These are phyloP conservation scores for Triplophysa rosa DNA, from an alignment of 2,113 vertebrate species.

Conservation along the genomic window DNA sequence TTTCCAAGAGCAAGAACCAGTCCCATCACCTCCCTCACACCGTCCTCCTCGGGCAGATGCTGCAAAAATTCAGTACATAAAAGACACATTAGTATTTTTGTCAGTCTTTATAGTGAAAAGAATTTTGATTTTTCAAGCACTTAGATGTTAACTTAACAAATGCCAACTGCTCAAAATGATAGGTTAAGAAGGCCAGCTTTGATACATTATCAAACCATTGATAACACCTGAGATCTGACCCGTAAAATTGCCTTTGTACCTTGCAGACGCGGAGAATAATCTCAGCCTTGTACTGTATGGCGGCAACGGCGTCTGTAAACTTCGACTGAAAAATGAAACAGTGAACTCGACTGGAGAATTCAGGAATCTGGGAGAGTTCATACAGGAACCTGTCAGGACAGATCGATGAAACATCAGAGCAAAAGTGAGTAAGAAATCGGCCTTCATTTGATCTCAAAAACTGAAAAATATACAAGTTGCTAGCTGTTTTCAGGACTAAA, in stretches of 20 bases:
- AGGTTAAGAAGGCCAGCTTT: conserved; percentile 2
- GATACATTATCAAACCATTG: conserved; percentile 24
- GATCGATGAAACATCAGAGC: neutral
- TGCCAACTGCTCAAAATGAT: neutral
- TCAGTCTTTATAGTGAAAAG: neutral
- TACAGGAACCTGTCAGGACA: conserved; percentile 84
- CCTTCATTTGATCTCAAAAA: neutral
- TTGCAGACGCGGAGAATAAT: conserved; percentile 81
- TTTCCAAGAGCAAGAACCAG: conserved; percentile 94
- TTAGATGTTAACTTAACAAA: conserved; percentile 1
- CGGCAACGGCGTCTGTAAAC: conserved; percentile 82
- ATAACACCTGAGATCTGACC: conserved; percentile 11
- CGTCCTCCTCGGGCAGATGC: conserved; percentile 79
- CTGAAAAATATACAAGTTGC: conserved; percentile 10
- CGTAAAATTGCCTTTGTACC: conserved; percentile 67
- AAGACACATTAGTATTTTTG: no score
- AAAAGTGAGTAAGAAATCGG: neutral
- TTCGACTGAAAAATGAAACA: conserved; percentile 91
- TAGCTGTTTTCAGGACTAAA: neutral
- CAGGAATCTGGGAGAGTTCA: conserved; percentile 92
- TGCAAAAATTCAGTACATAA: conserved; percentile 54
- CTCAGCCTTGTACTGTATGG: conserved; percentile 82
- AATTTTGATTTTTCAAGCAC: neutral
- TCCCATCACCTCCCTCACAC: conserved; percentile 85
- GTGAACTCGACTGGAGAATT: conserved; percentile 85